Conservation (phyloP, 2,797 vertebrate genomes). For the Sebastes aleutianus region DNA sequence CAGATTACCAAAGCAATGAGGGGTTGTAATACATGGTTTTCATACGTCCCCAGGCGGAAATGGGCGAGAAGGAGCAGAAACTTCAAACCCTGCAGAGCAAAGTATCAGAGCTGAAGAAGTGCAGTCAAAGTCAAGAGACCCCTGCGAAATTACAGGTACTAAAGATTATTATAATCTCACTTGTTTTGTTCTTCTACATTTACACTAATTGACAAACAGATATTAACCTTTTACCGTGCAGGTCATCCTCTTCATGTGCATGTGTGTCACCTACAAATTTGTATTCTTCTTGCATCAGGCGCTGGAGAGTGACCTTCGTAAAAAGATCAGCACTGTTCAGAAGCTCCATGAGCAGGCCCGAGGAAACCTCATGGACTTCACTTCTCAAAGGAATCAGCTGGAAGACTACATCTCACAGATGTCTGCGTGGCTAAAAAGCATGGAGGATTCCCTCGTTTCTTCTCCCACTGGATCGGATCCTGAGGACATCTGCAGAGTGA, state of each 20-base stretch:
- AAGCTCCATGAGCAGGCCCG: conserved; percentile 87
- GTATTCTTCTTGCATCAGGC: conserved; percentile 77
- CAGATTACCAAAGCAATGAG: background rate
- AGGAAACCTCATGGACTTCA: conserved; percentile 89
- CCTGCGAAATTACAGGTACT: conserved; percentile 92
- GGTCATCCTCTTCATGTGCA: background rate
- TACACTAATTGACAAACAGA: background rate
- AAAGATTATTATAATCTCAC: background rate
- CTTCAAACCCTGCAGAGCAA: conserved; percentile 87
- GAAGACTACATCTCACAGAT: conserved; percentile 87
- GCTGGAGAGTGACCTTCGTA: conserved; percentile 89
- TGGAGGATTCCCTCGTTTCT: conserved; percentile 86
- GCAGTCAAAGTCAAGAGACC: conserved; percentile 84
- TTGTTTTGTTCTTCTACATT: background rate
- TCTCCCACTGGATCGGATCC: conserved; percentile 82
- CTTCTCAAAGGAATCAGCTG: conserved; percentile 86
- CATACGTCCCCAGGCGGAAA: conserved; percentile 81
- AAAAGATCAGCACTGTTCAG: conserved; percentile 87
- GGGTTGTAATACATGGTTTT: background rate
- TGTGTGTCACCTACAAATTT: background rate
- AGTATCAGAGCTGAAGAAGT: conserved; percentile 88
- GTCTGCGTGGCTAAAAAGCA: conserved; percentile 85
- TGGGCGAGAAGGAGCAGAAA: conserved; percentile 84
- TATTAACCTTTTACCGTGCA: background rate
- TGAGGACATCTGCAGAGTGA: conserved; percentile 90